A percentile compares a stretch with the other conserved stretches of the same genome.
Evolutionary conservation across 2,888 invertebrate species (phyloP).

Genomic region (Cistogaster globosa): DNA sequence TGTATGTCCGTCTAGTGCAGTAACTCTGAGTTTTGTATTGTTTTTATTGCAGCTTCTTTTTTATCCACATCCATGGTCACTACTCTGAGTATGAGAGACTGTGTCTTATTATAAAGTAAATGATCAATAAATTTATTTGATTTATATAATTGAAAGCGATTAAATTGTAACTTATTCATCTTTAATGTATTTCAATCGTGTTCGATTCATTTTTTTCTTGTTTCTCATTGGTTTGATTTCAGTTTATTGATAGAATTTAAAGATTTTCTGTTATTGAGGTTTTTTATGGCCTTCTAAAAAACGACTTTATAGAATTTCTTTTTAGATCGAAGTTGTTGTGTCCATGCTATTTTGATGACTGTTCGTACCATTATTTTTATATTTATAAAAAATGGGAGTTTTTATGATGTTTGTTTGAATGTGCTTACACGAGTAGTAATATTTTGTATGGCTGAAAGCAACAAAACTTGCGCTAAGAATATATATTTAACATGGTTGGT

Average conservation of each 20-base stretch:
- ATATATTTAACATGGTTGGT: too few species aligned
- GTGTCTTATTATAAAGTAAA: slow-evolving; percentile 55
- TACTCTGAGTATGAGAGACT: slow-evolving; percentile 6
- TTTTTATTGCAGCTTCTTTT: slow-evolving; percentile 50
- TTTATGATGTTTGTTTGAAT: slow-evolving; percentile 35
- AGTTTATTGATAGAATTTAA: slow-evolving; percentile 63
- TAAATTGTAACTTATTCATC: slow-evolving; percentile 70
- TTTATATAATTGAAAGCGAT: slow-evolving; percentile 73
- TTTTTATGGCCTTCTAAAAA: slow-evolving; percentile 44
- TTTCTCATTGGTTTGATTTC: slow-evolving; percentile 56
- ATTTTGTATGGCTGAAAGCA: not conserved
- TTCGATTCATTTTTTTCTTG: slow-evolving; percentile 38
- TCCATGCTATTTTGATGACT: slow-evolving; percentile 30
- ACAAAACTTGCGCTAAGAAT: too few species aligned
- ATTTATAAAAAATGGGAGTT: slow-evolving; percentile 22
- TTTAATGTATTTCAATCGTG: slow-evolving; percentile 53
- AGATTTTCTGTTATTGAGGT: slow-evolving; percentile 31
- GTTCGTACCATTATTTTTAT: slow-evolving; percentile 39
- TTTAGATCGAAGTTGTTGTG: slow-evolving; percentile 16
- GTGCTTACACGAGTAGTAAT: slow-evolving; percentile 17
- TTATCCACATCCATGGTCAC: slow-evolving; percentile 15
- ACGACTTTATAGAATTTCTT: slow-evolving; percentile 29
- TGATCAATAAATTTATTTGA: slow-evolving; percentile 72
- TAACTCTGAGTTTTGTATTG: slow-evolving; percentile 52
- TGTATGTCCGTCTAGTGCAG: slow-evolving; percentile 54